Conservation (phyloP, 35 echinoderm and acorn worm genomes). For the Apostichopus japonicus region DNA sequence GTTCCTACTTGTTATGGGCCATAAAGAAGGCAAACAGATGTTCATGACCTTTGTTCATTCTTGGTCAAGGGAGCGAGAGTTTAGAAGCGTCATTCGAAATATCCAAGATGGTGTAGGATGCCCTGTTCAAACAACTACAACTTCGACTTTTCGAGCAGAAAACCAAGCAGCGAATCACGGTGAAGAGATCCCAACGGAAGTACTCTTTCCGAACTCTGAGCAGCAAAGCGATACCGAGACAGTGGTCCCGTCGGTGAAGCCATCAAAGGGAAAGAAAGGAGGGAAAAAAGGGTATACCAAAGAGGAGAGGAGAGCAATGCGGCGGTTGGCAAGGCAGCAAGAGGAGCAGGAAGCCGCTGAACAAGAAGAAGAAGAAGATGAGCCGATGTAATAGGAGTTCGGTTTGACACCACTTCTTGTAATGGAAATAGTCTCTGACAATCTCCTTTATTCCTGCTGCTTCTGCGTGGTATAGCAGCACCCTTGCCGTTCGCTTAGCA, state of each 20-base stretch:
- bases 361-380: not conserved
- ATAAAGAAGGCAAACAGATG: constrained; percentile 80
- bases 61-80: constrained; percentile 70
- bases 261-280: not conserved
- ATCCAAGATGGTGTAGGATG: constrained; percentile 54
- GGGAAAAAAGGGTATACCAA: constrained; percentile 27
- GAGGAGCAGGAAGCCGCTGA: not conserved
- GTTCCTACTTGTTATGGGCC: constrained; percentile 81
- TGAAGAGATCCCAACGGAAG: constrained; percentile 51
- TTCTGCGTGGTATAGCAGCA: no score
- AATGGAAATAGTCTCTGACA: no score
- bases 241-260: not conserved
- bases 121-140: constrained; percentile 33
- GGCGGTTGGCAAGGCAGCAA: constrained; percentile 20
- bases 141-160: not conserved
- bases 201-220: not conserved
- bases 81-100: constrained; percentile 68
- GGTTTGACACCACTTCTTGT: no score
- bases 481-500: no score
- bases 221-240: constrained; percentile 3
- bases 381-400: no score
- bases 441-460: no score
- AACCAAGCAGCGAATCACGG: constrained; percentile 20
- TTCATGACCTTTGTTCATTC: constrained; percentile 89
- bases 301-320: constrained; percentile 51